Conservation (phyloP, 2,888 invertebrate genomes). For the Thera obeliscata region DNA sequence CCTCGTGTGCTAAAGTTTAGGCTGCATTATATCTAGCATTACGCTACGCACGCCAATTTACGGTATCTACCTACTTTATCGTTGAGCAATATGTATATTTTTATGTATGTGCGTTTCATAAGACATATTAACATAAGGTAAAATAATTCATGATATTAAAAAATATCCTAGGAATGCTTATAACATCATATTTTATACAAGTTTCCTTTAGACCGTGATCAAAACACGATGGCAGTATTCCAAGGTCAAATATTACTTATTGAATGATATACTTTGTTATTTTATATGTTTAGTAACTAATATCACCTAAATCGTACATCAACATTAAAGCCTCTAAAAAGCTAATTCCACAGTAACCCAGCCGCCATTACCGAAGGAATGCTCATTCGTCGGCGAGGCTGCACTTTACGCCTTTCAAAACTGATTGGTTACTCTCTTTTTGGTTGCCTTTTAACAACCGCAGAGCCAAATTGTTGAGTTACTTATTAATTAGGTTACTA, state of each 20-base stretch:
- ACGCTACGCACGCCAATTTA: no score
- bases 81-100: no score
- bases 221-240: neutral
- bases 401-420: conserved; percentile 70
- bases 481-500: conserved; percentile 58
- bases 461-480: conserved; percentile 59
- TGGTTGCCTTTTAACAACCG: conserved; percentile 62
- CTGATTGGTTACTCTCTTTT: conserved; percentile 67
- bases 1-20: neutral
- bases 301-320: neutral
- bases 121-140: no score
- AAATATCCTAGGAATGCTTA: no score
- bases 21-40: neutral
- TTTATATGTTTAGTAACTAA: neutral
- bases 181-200: no score
- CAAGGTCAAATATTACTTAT: neutral
- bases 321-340: conserved; percentile 35
- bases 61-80: no score
- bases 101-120: neutral
- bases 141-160: no score
- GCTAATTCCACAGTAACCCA: conserved; percentile 48
- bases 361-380: conserved; percentile 63
- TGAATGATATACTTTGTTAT: neutral
- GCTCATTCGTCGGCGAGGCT: conserved; percentile 60
- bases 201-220: neutral